Evolutionary conservation across 2,888 invertebrate species (phyloP), one percentile per base, ranked within the genome.

Genomic region (Dysmachus trigonus): DNA sequence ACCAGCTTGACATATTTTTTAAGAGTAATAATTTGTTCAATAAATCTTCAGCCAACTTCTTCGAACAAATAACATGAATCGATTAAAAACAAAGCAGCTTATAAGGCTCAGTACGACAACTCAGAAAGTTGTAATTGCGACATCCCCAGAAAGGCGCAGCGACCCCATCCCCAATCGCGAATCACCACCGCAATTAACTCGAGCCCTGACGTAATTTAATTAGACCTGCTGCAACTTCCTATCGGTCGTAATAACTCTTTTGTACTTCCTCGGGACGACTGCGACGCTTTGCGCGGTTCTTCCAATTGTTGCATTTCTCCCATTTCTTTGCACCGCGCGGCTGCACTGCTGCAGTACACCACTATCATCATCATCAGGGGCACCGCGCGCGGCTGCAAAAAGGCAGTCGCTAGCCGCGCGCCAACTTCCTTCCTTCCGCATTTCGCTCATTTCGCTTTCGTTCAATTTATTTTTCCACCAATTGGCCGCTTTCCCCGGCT

Each of bases 381-480:
- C 18, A 73, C 72, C 15, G 27, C 4, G n/a, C 31, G 33, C 35
- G 33, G 73, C 73, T 13, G 73, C 73, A 73, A 33, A 81, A 77
- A 33, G 22, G 22, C 10, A 62, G 62, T 22, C 62, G 62, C 38
- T 15, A 51, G 51, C 51, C 51, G n/a, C n/a, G n/a, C n/a, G 51
- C 62, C 62, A 22, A 73, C 41, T 85, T 85, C 84, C 84, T 85
- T 85, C 84, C 84, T 85, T 85, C 84, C 84, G 84, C 84, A 85
- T 85, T 85, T 85, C 84, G 84, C 84, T 74, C 84, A 85, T 85
- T 85, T 85, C 84, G 84, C 84, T 85, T 85, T 85, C 74, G 47
- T 85, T 38, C 71, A 83, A 81, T 81, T 81, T 81, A 81, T 53
- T 53, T 81, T 81, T 62, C 31, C 81, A 53, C 53, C 53, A 81